A percentile compares a stretch with the other conserved stretches of the same genome.
Conservation (phyloP, 2,797 vertebrate genomes). For the Tachyglossus aculeatus region DNA sequence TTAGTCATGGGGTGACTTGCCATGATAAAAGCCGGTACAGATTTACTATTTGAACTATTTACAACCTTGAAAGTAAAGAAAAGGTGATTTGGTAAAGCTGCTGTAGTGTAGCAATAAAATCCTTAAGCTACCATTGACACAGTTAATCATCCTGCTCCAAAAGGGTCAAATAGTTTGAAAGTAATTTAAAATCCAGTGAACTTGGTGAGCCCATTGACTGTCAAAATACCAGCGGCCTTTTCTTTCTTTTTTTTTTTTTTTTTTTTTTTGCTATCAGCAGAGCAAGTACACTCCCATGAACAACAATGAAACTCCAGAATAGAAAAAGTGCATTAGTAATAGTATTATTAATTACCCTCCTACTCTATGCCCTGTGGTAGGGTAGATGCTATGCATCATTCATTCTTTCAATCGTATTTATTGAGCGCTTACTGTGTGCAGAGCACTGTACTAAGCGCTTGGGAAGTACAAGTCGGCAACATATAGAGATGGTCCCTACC, state of each 20-base stretch:
- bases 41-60: conserved; percentile 58
- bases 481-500: too few relatives aligned
- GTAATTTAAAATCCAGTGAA: conserved; percentile 43
- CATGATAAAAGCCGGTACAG: conserved; percentile 54
- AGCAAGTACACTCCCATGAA: conserved; percentile 37
- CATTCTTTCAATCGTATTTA: too few relatives aligned
- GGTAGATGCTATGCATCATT: too few relatives aligned
- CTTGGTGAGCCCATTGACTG: conserved; percentile 57
- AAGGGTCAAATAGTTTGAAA: conserved; percentile 39
- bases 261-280: conserved; percentile 20
- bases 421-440: too few relatives aligned
- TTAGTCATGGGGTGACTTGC: conserved; percentile 57
- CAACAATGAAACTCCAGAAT: conserved; percentile 38
- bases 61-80: conserved; percentile 56
- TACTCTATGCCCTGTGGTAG: too few relatives aligned
- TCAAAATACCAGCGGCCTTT: neutral
- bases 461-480: too few relatives aligned
- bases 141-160: conserved; percentile 27
- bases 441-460: too few relatives aligned
- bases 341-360: too few relatives aligned
- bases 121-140: conserved; percentile 42
- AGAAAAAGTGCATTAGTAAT: conserved; percentile 52
- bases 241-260: conserved; percentile 19
- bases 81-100: conserved; percentile 48
- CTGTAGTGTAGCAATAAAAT: conserved; percentile 52